These are phyloP conservation scores for Planiliza haematocheilus DNA, from an alignment of 2,113 vertebrate species.

Conservation along the genomic window DNA sequence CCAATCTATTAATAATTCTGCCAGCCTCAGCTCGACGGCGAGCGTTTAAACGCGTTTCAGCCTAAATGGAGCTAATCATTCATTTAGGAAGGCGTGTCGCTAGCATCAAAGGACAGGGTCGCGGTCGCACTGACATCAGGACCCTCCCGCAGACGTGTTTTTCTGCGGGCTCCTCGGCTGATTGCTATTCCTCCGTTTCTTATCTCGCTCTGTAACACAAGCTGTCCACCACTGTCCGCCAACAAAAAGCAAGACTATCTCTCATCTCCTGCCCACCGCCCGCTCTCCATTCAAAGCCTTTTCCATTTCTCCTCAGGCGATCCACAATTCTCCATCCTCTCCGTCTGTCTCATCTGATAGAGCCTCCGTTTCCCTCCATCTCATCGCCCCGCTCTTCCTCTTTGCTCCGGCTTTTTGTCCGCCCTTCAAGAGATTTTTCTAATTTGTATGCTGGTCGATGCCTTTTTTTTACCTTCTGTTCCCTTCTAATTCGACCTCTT, in stretches of 20 bases:
- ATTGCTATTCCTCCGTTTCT: slow-evolving; percentile 5
- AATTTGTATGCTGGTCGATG: background rate
- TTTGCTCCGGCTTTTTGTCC: background rate
- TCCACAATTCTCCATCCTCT: slow-evolving; percentile 46
- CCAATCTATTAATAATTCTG: slow-evolving; percentile 19
- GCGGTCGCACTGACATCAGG: slow-evolving; percentile 18
- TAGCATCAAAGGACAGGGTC: slow-evolving; percentile 7
- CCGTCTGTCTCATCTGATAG: slow-evolving; percentile 61
- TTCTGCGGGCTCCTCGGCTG: background rate
- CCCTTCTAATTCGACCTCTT: background rate
- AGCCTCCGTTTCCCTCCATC: slow-evolving; percentile 27
- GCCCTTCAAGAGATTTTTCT: background rate
- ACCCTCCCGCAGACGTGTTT: background rate
- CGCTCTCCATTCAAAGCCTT: slow-evolving; percentile 21
- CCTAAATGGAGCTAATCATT: slow-evolving; percentile 6
- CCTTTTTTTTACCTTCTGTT: background rate
- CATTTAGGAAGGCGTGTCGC: slow-evolving; percentile 10
- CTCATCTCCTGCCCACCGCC: slow-evolving; percentile 38
- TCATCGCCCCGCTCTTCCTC: slow-evolving; percentile 14
- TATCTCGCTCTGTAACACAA: slow-evolving; percentile 42
- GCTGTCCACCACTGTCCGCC: slow-evolving; percentile 39
- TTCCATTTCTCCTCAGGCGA: slow-evolving; percentile 48
- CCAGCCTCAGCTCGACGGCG: background rate
- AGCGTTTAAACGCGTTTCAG: background rate
- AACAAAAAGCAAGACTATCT: slow-evolving; percentile 40